Evolutionary conservation across 2,113 vertebrate species (phyloP).

Genomic region (Orientallactaga bullata): DNA sequence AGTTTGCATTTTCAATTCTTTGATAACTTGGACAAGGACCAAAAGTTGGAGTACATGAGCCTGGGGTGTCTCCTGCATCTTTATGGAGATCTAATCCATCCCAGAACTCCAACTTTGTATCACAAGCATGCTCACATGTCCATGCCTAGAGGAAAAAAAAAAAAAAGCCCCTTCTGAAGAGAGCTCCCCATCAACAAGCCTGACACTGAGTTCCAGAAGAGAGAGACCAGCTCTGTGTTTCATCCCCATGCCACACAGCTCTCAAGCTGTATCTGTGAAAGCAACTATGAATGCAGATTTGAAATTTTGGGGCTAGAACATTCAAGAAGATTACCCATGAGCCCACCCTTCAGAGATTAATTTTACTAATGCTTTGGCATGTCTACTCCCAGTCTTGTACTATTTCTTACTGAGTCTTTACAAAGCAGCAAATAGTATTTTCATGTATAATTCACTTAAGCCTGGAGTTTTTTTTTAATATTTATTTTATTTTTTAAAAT

Average conservation of each 20-base stretch:
- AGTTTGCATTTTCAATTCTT: no score
- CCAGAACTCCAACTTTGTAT: no score
- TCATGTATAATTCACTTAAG: background rate
- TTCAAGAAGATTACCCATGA: background rate
- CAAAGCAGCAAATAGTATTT: background rate
- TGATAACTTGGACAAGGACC: no score
- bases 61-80: no score
- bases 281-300: background rate
- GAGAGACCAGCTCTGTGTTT: background rate
- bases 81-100: no score
- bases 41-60: no score
- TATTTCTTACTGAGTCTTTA: constrained; percentile 16
- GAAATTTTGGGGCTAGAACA: background rate
- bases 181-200: background rate
- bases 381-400: background rate
- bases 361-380: background rate
- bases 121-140: background rate
- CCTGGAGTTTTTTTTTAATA: background rate
- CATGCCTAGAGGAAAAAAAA: background rate
- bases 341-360: background rate
- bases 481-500: no score
- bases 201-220: background rate
- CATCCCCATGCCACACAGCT: background rate
- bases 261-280: background rate
- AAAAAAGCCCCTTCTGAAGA: background rate